Conservation (phyloP, 2,797 vertebrate genomes). For the Otus scops region DNA sequence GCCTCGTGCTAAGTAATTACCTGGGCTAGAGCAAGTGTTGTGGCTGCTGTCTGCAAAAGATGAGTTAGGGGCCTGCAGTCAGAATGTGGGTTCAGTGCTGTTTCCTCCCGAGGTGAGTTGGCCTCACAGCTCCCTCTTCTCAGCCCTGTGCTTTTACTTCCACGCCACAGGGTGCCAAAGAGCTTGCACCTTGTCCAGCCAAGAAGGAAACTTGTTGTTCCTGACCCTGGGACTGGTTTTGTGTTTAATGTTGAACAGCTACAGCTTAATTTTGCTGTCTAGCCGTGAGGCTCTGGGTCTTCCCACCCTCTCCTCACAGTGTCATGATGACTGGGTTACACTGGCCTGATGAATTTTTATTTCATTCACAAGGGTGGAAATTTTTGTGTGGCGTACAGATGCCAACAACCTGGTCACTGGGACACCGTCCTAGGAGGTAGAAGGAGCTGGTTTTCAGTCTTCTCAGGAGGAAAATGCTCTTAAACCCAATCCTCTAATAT, state of each 20-base stretch:
- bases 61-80: background rate
- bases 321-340: background rate
- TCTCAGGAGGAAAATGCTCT: background rate
- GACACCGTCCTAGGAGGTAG: background rate
- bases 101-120: background rate
- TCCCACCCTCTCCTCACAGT: background rate
- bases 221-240: background rate
- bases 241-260: background rate
- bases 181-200: background rate
- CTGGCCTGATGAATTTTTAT: background rate
- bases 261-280: background rate
- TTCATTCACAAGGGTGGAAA: background rate
- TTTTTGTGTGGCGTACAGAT: fast-evolving
- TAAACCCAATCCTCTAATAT: background rate
- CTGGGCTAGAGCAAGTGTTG: background rate
- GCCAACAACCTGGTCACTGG: background rate
- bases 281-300: background rate
- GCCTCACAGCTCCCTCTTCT: background rate
- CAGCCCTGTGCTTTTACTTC: background rate
- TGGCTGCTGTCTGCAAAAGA: background rate
- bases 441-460: background rate
- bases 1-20: fast-evolving
- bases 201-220: background rate
- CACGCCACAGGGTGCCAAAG: background rate
- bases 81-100: background rate